phyloP scores from a whole-genome alignment of 2,888 invertebrate species.

The Drosophila falleni region DNA sequence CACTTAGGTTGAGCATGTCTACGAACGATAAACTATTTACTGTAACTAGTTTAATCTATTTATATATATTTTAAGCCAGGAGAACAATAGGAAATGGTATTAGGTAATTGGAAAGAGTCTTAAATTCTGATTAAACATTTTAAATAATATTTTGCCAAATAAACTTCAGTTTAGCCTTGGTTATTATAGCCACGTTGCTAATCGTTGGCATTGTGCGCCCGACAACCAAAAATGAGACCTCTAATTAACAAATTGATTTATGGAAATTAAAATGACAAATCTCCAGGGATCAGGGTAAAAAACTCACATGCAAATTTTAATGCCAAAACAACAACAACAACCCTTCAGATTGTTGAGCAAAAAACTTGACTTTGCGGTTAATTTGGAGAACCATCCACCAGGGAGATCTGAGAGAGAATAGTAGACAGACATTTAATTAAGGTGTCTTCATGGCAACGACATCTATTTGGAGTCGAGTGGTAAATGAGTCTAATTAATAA shows the following conservation, averaged over 20 bases:
- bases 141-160: constrained; percentile 1
- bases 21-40: constrained; percentile 9
- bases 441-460: constrained; percentile 83
- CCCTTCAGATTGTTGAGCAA: constrained; percentile 57
- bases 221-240: constrained; percentile 68
- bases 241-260: constrained; percentile 84
- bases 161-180: neutral
- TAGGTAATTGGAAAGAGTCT: neutral
- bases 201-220: constrained; percentile 58
- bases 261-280: constrained; percentile 80
- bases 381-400: constrained; percentile 56
- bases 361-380: constrained; percentile 69
- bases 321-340: constrained; percentile 41
- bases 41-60: constrained; percentile 27
- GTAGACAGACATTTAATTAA: constrained; percentile 84
- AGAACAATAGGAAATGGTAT: neutral
- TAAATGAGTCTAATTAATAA: constrained; percentile 85
- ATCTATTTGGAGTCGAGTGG: constrained; percentile 57
- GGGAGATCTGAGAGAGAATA: constrained; percentile 12
- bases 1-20: neutral
- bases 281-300: constrained; percentile 61
- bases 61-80: constrained; percentile 1
- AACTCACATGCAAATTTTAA: constrained; percentile 80
- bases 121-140: neutral
- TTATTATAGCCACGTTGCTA: constrained; percentile 43